phyloP scores from a whole-genome alignment of 1,140 invertebrate species.

The Andrena cerasifolii region DNA sequence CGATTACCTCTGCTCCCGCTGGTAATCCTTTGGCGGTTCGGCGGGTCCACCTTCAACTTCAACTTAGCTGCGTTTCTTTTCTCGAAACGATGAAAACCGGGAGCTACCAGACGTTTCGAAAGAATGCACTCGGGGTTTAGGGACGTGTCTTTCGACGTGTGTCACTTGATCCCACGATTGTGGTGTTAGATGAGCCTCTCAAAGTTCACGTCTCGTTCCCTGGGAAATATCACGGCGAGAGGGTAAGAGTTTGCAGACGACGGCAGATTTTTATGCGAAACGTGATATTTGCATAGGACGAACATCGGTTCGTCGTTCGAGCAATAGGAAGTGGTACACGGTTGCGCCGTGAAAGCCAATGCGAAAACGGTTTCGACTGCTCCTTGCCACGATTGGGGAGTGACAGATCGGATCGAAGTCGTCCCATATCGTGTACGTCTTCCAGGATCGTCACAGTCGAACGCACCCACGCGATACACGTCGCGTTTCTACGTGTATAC shows the following conservation, averaged over 20 bases:
- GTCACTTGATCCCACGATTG: no score
- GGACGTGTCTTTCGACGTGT: no score
- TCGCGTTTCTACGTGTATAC: background rate
- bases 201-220: background rate
- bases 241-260: background rate
- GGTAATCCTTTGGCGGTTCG: constrained; percentile 28
- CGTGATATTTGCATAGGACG: background rate
- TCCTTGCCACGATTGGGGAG: constrained; percentile 53
- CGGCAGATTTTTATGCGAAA: constrained; percentile 3
- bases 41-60: background rate
- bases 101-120: no score
- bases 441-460: constrained; percentile 44
- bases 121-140: no score
- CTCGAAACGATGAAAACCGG: background rate
- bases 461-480: constrained; percentile 54
- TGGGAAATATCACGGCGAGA: background rate
- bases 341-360: constrained; percentile 40
- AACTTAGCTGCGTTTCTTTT: background rate
- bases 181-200: no score
- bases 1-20: background rate
- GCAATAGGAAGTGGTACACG: constrained; percentile 37
- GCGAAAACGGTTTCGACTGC: constrained; percentile 34
- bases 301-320: background rate
- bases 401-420: constrained; percentile 73
- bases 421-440: constrained; percentile 72